These are phyloP conservation scores for Cynocephalus volans DNA, from an alignment of 2,113 vertebrate species.

Conservation along the genomic window DNA sequence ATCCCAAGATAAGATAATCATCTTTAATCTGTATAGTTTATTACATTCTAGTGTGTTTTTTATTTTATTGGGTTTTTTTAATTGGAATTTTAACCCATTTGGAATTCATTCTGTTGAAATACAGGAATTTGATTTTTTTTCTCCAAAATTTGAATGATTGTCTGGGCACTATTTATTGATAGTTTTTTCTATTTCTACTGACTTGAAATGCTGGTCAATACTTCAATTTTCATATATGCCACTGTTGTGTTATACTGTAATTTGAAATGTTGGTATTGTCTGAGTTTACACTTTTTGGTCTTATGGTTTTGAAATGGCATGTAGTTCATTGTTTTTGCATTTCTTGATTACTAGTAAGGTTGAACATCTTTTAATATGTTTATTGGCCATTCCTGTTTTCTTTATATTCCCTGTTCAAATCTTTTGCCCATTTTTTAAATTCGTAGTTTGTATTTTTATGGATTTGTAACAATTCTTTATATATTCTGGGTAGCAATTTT, in stretches of 20 bases:
- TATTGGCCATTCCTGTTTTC: not conserved
- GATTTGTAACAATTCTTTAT: slow-evolving; percentile 18
- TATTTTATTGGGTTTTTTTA: not conserved
- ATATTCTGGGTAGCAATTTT: not conserved
- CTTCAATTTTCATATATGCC: not conserved
- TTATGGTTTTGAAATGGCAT: not conserved
- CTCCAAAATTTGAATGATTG: slow-evolving; percentile 3
- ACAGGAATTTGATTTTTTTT: not conserved
- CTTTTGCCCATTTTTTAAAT: slow-evolving; percentile 26
- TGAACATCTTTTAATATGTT: not conserved
- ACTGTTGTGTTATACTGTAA: not conserved
- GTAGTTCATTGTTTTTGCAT: not conserved
- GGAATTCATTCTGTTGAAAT: not conserved
- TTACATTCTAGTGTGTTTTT: not conserved
- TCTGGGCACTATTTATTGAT: not conserved
- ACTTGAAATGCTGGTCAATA: not conserved
- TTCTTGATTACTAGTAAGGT: slow-evolving; percentile 10
- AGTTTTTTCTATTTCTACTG: not conserved
- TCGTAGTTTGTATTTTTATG: not conserved
- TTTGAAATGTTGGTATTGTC: not conserved
- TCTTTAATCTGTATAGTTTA: not conserved
- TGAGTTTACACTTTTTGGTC: not conserved
- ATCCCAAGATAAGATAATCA: not conserved
- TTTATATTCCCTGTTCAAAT: not conserved
- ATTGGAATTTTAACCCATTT: not conserved